Conservation (phyloP, 1,140 invertebrate species). For the Sarcophaga peregrina region DNA sequence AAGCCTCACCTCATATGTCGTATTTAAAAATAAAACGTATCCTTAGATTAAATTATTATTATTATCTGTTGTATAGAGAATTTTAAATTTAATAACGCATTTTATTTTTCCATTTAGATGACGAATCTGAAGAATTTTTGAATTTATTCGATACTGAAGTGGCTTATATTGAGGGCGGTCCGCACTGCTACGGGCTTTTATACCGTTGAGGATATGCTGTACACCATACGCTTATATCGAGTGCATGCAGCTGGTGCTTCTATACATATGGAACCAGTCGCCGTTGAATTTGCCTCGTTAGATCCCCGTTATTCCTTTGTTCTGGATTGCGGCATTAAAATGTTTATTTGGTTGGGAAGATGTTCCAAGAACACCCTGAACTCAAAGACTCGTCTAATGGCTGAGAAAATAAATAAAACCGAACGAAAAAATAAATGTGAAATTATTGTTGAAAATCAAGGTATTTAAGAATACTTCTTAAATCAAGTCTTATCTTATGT, state of each 20-base stretch:
- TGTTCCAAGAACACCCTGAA: slow-evolving; percentile 94
- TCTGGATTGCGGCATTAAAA: slow-evolving; percentile 86
- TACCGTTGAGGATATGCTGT: slow-evolving; percentile 93
- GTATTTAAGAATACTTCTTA: slow-evolving; percentile 50
- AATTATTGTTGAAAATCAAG: slow-evolving; percentile 86
- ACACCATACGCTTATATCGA: slow-evolving; percentile 86
- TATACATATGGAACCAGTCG: slow-evolving; percentile 93
- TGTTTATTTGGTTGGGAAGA: slow-evolving; percentile 94
- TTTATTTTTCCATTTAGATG: slow-evolving; percentile 67
- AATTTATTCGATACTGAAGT: slow-evolving; percentile 91
- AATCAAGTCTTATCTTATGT: neutral
- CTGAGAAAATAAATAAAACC: slow-evolving; percentile 99
- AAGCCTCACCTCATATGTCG: too few species aligned
- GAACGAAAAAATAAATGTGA: slow-evolving; percentile 96
- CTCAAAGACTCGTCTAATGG: slow-evolving; percentile 93
- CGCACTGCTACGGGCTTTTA: slow-evolving; percentile 97
- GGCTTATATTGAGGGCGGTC: slow-evolving; percentile 96
- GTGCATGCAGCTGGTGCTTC: slow-evolving; percentile 88
- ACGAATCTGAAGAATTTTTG: slow-evolving; percentile 97
- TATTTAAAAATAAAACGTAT: too few species aligned
- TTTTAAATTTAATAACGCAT: too few species aligned
- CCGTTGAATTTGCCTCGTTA: slow-evolving; percentile 76
- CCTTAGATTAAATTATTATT: too few species aligned
- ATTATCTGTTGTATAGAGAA: too few species aligned
- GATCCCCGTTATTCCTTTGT: slow-evolving; percentile 95